phyloP scores from a whole-genome alignment of 2,113 vertebrate species.

The Triplophysa tibetana region DNA sequence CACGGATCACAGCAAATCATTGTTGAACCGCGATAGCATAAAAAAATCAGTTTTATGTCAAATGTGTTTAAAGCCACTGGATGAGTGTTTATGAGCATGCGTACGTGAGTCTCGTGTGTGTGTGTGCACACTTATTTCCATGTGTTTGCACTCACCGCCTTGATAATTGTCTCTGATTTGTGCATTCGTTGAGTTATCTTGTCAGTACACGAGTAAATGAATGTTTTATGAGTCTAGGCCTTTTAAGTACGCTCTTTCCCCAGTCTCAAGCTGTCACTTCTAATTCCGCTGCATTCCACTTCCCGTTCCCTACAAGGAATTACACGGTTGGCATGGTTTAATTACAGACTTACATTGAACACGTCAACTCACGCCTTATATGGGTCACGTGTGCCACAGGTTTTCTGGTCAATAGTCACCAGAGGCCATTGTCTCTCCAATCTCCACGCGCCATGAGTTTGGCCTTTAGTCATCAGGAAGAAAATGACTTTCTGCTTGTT shows the following conservation, averaged over 20 bases:
- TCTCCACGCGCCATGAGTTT: not conserved
- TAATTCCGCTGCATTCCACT: constrained; percentile 56
- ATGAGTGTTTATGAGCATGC: not conserved
- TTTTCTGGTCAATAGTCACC: constrained; percentile 39
- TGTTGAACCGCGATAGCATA: not conserved
- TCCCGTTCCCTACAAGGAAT: constrained; percentile 41
- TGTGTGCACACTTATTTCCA: not conserved
- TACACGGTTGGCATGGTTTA: constrained; percentile 52
- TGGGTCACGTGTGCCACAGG: constrained; percentile 32
- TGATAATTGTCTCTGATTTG: constrained; percentile 52
- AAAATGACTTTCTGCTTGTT: not conserved
- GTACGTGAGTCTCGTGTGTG: not conserved
- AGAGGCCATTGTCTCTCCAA: constrained; percentile 3
- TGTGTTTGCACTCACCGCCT: constrained; percentile 12
- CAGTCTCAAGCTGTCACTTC: constrained; percentile 66
- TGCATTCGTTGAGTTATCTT: constrained; percentile 56
- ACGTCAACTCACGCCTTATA: constrained; percentile 24
- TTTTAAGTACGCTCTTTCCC: constrained; percentile 55
- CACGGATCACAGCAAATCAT: not conserved
- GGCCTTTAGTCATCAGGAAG: not conserved
- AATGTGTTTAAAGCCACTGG: not conserved
- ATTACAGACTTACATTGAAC: constrained; percentile 57
- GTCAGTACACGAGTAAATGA: constrained; percentile 59
- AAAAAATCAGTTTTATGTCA: constrained; percentile 21
- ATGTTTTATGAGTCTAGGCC: constrained; percentile 64